phyloP scores from a whole-genome alignment of 1,140 invertebrate species.

The Ceratina japonica region DNA sequence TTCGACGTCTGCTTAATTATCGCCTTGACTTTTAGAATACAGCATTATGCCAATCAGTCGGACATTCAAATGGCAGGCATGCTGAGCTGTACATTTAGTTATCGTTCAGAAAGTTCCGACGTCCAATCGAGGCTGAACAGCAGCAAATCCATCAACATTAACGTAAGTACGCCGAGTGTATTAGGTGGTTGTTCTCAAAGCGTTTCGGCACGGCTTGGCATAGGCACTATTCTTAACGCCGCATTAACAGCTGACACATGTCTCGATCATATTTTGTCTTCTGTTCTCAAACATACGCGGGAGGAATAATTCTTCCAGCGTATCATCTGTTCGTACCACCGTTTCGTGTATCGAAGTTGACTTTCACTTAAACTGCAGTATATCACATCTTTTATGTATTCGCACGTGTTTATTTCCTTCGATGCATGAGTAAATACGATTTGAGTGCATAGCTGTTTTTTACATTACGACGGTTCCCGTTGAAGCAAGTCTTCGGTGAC shows the following conservation, averaged over 20 bases:
- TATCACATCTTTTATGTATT: constrained; percentile 46
- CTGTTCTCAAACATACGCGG: constrained; percentile 25
- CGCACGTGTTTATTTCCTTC: constrained; percentile 36
- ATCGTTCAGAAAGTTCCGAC: constrained; percentile 76
- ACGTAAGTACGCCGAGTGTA: constrained; percentile 75
- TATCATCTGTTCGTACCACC: constrained; percentile 9
- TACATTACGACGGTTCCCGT: constrained; percentile 34
- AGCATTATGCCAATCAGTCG: constrained; percentile 87
- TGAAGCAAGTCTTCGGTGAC: not conserved
- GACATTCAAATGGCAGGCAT: constrained; percentile 97
- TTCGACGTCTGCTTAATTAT: not conserved
- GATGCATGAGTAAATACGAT: constrained; percentile 45
- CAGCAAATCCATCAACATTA: constrained; percentile 79
- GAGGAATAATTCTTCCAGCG: not conserved
- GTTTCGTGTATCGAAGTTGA: constrained; percentile 1
- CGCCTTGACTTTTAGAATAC: constrained; percentile 81
- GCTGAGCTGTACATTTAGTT: constrained; percentile 91
- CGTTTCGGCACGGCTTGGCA: constrained; percentile 27
- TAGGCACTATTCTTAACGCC: constrained; percentile 8
- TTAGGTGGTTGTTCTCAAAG: constrained; percentile 10
- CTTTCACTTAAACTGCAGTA: constrained; percentile 30
- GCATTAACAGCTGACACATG: constrained; percentile 15
- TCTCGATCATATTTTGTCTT: constrained; percentile 51
- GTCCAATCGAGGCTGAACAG: constrained; percentile 70
- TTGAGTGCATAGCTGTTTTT: not conserved